Conservation (phyloP, 2,888 invertebrate species). For the Polydrusus cervinus region DNA sequence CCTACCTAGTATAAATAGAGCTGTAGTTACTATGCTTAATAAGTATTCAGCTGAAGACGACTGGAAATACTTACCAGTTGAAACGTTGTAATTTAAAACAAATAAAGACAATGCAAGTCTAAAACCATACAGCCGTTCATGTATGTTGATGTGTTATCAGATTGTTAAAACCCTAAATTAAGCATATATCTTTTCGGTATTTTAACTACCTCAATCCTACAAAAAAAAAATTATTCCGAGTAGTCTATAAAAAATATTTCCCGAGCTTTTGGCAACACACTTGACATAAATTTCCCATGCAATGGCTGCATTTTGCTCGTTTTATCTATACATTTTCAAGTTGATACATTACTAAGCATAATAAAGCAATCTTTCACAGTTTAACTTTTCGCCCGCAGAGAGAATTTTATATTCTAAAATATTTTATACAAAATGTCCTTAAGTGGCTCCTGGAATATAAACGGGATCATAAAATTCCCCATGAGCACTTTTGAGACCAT, state of each 20-base stretch:
- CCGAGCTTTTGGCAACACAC: neutral
- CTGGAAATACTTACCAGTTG: too few species aligned
- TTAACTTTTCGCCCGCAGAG: constrained; percentile 26
- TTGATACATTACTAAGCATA: constrained; percentile 41
- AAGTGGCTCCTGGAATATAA: constrained; percentile 40
- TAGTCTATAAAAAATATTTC: neutral
- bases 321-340: constrained; percentile 36
- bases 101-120: too few species aligned
- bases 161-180: too few species aligned
- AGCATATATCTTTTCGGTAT: too few species aligned
- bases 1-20: too few species aligned
- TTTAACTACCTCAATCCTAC: too few species aligned
- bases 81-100: too few species aligned
- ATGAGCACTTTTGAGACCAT: constrained; percentile 31
- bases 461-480: constrained; percentile 34
- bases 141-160: too few species aligned
- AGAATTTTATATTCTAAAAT: constrained; percentile 47
- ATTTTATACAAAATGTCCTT: constrained; percentile 45
- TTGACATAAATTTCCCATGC: constrained; percentile 2
- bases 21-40: too few species aligned
- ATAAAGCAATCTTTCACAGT: constrained; percentile 48
- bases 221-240: too few species aligned
- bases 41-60: too few species aligned
- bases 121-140: too few species aligned
- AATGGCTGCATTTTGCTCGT: constrained; percentile 2